Base-by-base conservation (phyloP, 2,113 vertebrate genomes). In the Arvicanthis niloticus region DNA sequence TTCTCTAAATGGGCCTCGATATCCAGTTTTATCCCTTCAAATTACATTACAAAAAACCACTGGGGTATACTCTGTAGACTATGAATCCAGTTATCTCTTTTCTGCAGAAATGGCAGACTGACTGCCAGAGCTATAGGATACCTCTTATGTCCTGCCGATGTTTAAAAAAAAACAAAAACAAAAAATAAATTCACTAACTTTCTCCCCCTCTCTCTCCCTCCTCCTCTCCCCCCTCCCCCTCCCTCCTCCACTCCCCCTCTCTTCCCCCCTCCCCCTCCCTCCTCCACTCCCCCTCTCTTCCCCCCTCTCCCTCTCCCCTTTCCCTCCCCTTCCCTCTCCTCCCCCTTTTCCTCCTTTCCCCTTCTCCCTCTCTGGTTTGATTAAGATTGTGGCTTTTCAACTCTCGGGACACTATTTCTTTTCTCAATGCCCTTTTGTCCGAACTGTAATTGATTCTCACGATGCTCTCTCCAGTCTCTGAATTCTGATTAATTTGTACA, bases 1-100 rank as follows among this genome's bases (percentile, higher is more conserved):
- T 11, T 60, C 45, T 81, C 81, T 84, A 87, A 93, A 75, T 42
- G n/a, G 16, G 21, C 72, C 86, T 88, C 68, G 19, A 9, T 31
- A 9, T 96, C 53, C 26, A 77, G 3, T 91, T 86, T 92, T 91
- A 67, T 68, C 53, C 67, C 48, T 77, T 93, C 58, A 92, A 37
- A 81, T 15, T 24, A n/a, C n/a, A 68, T 78, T 93, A 93, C 42
- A 62, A 22, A 40, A 48, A 40, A 40, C 58, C 51, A 40, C 48
- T 70, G 26, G 26, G 51, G 11, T 90, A n/a, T 87, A 42, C 21
- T 70, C 16, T 89, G 45, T 76, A 75, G 87, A 19, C 82, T 65
- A 16, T 67, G 88, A 88, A 84, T 88, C 58, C 53, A 73, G 4
- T 89, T 56, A 7, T 37, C 56, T 58, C 26, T 62, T 81, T n/a